Evolutionary conservation across 2,113 vertebrate genomes (phyloP).

Genomic region (Pangasianodon gigas): DNA sequence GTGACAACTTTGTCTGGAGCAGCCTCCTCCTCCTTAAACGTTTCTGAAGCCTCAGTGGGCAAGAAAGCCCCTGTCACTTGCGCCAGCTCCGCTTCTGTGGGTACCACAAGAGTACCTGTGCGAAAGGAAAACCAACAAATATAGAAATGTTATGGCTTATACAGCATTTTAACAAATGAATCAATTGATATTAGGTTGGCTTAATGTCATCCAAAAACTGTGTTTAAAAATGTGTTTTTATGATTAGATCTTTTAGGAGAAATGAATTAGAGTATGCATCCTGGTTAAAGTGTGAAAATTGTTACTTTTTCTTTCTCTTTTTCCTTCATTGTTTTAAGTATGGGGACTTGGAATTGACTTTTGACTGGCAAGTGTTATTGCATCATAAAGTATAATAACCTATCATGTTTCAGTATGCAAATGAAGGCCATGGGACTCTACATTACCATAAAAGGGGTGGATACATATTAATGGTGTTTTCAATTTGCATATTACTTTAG

Average conservation of each 20-base stretch:
- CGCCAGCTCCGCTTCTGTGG: neutral
- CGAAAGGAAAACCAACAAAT: slow-evolving; percentile 1
- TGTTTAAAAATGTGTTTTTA: neutral
- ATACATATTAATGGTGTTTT: neutral
- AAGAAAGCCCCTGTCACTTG: fast-evolving
- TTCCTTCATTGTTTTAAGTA: neutral
- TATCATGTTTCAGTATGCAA: neutral
- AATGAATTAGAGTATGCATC: neutral
- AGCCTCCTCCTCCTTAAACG: neutral
- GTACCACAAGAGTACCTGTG: slow-evolving; percentile 61
- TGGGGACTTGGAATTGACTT: neutral
- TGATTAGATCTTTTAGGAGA: neutral
- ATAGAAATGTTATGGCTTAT: neutral
- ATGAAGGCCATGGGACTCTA: neutral
- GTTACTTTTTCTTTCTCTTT: neutral
- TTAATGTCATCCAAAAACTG: neutral
- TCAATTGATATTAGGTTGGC: neutral
- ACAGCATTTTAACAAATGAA: neutral
- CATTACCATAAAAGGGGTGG: neutral
- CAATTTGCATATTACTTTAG: neutral
- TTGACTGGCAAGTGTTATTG: neutral
- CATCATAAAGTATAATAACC: neutral
- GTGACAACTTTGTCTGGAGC: fast-evolving
- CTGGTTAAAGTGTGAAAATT: neutral
- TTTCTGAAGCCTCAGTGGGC: neutral